Percentiles rank a stretch among this genome's conserved stretches.
These are phyloP conservation scores for Pardosa pseudoannulata DNA, from an alignment of 2,888 invertebrate genomes.

Conservation along the genomic window DNA sequence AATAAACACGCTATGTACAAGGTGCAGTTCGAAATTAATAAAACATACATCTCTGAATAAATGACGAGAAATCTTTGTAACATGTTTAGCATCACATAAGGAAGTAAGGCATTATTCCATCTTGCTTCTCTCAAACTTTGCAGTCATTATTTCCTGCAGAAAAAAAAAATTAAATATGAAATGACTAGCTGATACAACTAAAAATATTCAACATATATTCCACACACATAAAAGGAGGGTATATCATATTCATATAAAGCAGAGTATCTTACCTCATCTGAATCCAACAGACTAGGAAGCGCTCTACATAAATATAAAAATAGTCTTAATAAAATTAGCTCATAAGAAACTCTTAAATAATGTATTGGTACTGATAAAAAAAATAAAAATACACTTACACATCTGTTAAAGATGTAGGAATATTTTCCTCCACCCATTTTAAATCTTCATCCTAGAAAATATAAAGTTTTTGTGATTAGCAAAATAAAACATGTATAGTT, in stretches of 20 bases:
- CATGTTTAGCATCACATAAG: not conserved
- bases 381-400: slow-evolving; percentile 44
- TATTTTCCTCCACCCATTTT: slow-evolving; percentile 96
- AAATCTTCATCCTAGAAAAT: slow-evolving; percentile 84
- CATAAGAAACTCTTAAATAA: too few relatives aligned
- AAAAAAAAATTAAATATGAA: not conserved
- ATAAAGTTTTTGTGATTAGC: not conserved
- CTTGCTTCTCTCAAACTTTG: slow-evolving; percentile 91
- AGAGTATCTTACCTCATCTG: slow-evolving; percentile 84
- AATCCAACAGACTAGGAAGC: slow-evolving; percentile 83
- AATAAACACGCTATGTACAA: slow-evolving; percentile 28
- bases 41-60: slow-evolving; percentile 7
- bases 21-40: not conserved
- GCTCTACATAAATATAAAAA: slow-evolving; percentile 77
- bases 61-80: not conserved
- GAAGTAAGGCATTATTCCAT: slow-evolving; percentile 83
- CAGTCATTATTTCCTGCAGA: slow-evolving; percentile 85
- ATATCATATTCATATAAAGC: too few relatives aligned
- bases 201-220: too few relatives aligned
- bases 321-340: not conserved
- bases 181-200: too few relatives aligned
- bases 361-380: not conserved
- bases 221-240: too few relatives aligned
- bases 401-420: slow-evolving; percentile 82
- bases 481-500: too few relatives aligned